phyloP scores from a whole-genome alignment of 1,140 invertebrate species.

The Cataglyphis hispanica region DNA sequence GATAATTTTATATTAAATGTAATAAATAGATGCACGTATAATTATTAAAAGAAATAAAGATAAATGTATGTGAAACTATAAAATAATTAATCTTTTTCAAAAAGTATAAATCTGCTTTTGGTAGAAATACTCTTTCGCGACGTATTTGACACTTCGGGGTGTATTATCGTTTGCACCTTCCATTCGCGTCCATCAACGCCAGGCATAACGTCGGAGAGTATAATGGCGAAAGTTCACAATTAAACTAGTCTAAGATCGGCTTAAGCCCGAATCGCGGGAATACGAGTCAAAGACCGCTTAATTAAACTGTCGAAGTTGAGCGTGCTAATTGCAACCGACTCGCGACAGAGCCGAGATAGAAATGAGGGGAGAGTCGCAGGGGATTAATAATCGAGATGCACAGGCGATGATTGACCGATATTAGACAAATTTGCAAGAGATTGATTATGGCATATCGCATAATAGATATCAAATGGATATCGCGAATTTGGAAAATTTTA shows the following conservation, averaged over 20 bases:
- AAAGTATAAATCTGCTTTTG: background rate
- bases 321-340: constrained; percentile 83
- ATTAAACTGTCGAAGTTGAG: constrained; percentile 83
- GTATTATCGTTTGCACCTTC: constrained; percentile 37
- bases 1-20: background rate
- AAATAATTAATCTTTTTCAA: background rate
- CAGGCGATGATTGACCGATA: constrained; percentile 18
- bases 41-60: background rate
- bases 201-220: constrained; percentile 51
- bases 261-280: constrained; percentile 60
- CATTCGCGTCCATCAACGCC: constrained; percentile 56
- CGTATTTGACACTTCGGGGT: constrained; percentile 5
- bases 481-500: constrained; percentile 7
- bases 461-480: constrained; percentile 27
- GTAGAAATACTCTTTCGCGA: background rate
- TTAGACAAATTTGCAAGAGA: constrained; percentile 25
- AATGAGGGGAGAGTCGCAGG: no score
- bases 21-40: background rate
- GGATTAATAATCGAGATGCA: constrained; percentile 43
- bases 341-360: constrained; percentile 33
- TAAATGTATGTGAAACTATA: background rate
- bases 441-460: background rate
- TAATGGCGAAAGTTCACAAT: constrained; percentile 64
- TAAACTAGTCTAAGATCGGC: constrained; percentile 62
- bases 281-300: constrained; percentile 78